These are phyloP conservation scores for Idaea aversata DNA, from an alignment of 2,888 invertebrate species.

Conservation along the genomic window DNA sequence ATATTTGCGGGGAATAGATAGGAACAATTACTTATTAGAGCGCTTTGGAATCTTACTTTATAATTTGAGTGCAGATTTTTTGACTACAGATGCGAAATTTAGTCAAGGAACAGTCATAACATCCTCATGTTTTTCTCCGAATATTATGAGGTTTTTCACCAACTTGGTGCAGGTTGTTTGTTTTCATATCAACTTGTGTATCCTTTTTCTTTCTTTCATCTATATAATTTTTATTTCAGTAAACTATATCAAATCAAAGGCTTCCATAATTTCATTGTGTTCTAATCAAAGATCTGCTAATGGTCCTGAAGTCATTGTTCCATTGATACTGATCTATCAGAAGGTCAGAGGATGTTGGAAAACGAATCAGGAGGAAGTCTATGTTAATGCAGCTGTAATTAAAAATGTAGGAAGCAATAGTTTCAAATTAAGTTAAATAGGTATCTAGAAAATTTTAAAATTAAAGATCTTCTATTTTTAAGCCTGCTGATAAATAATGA, in stretches of 20 bases:
- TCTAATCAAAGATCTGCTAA: constrained; percentile 1
- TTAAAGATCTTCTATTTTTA: background rate
- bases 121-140: background rate
- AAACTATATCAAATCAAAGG: background rate
- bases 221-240: background rate
- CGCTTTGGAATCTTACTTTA: background rate
- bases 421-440: background rate
- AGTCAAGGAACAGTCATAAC: no score
- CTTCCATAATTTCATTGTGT: background rate
- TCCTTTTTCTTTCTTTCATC: background rate
- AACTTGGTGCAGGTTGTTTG: no score
- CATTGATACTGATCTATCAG: constrained; percentile 40
- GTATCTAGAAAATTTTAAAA: background rate
- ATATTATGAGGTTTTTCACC: no score
- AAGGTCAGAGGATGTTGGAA: constrained; percentile 57
- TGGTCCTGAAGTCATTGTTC: constrained; percentile 18
- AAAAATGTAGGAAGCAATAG: background rate
- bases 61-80: background rate
- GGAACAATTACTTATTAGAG: background rate
- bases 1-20: background rate
- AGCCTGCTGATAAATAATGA: background rate
- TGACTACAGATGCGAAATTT: background rate
- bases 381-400: background rate
- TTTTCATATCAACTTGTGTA: no score
- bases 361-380: constrained; percentile 11